Evolutionary conservation across 1,140 invertebrate genomes (phyloP), one percentile per base, ranked within the genome.

Genomic region (Augochlora pura): DNA sequence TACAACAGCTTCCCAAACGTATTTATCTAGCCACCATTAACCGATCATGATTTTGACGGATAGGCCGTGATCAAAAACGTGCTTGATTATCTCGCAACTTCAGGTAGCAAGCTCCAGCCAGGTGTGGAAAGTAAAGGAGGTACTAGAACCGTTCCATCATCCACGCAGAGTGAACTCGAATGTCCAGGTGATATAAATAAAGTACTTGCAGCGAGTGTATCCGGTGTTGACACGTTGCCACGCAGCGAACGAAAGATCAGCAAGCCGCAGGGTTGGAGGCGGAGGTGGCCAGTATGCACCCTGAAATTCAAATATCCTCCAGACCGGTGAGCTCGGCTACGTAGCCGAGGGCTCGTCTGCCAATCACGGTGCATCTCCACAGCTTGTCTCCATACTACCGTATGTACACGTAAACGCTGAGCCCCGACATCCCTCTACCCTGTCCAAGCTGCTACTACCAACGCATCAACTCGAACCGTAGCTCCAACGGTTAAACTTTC

Each of bases 241-340:
- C 32, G 32, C 18, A 25, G 21, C 8, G 23, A 23, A 42, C 38
- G 16, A 49, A 69, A 60, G 64, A 69, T 62, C 60, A 74, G 62
- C 59, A 39, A 73, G 52, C 82, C 75, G 21, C 49, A 49, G 81
- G 42, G 82, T 74, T 73, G 57, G 4, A 32, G 63, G 42, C 70
- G 70, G 25, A 74, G 63, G 57, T 39, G 64, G 64, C 54, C 42
- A 76, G 65, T 60, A 66, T 60, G 79, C 59, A 10, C 57, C 60
- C 49, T 66, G 81, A 77, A 81, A 84, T 84, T 82, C 82, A 84
- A 84, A 83, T 82, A 84, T 74, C 70, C 78, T 66, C 80, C 63
- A 42, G 32, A 32, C 25, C 52, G 64, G 62, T 73, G 75, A 60
- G 57, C 66, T 79, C 70, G 65, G 32, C 79, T 60, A 81, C 63